phyloP scores from a whole-genome alignment of 1,140 invertebrate species.

The Drosophila persimilis region DNA sequence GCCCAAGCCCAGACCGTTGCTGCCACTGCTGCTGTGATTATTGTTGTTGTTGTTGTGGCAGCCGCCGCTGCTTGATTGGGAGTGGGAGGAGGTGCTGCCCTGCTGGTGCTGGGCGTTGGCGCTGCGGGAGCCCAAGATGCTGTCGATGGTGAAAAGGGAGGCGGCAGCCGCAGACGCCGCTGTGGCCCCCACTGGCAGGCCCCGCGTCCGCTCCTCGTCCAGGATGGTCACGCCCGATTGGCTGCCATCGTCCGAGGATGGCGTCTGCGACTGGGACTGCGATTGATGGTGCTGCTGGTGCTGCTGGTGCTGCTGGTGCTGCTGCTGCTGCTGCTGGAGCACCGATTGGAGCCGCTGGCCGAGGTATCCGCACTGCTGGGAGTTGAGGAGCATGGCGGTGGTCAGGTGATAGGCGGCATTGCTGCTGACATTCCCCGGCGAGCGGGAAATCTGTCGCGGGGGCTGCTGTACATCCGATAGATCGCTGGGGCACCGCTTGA shows the following conservation, averaged over 20 bases:
- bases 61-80: conserved; percentile 26
- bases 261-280: conserved; percentile 67
- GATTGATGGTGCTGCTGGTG: conserved; percentile 22
- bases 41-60: conserved; percentile 38
- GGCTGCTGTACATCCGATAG: conserved; percentile 62
- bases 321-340: conserved; percentile 66
- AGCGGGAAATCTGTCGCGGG: conserved; percentile 57
- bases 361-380: conserved; percentile 78
- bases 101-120: conserved; percentile 29
- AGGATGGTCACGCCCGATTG: conserved; percentile 75
- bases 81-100: conserved; percentile 10
- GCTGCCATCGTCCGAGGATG: conserved; percentile 78
- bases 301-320: conserved; percentile 63
- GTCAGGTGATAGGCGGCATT: conserved; percentile 74
- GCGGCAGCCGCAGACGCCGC: conserved; percentile 85
- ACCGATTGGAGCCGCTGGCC: conserved; percentile 77
- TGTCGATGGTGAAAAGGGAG: conserved; percentile 91
- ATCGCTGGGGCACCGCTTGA: conserved; percentile 71
- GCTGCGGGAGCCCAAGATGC: conserved; percentile 86
- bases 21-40: conserved; percentile 31
- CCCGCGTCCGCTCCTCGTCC: conserved; percentile 80
- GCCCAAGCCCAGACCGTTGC: conserved; percentile 26
- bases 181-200: conserved; percentile 39
- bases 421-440: conserved; percentile 48
- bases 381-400: conserved; percentile 82